Conservation (phyloP, 2,797 vertebrate species). For the Ptychadena robeensis region DNA sequence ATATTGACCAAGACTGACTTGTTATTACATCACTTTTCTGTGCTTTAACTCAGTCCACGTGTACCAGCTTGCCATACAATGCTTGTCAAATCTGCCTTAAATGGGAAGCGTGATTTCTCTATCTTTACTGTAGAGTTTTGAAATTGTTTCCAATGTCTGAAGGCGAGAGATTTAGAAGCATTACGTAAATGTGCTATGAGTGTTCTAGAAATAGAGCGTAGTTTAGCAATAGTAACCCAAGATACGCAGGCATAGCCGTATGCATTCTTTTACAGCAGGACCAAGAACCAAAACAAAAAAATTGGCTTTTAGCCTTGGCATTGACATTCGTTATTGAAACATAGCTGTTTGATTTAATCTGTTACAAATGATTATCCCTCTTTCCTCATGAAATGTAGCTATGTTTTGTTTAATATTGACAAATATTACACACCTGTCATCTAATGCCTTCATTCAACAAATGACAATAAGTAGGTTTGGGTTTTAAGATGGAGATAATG, state of each 20-base stretch:
- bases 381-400: background rate
- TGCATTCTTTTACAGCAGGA: conserved; percentile 20
- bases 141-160: conserved; percentile 47
- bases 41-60: conserved; percentile 1
- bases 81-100: conserved; percentile 31
- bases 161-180: conserved; percentile 30
- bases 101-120: conserved; percentile 39
- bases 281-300: conserved; percentile 6
- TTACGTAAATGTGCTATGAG: conserved; percentile 42
- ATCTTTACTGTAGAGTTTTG: conserved; percentile 27
- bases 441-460: background rate
- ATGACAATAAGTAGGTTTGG: background rate
- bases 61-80: conserved; percentile 20
- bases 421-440: background rate
- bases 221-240: conserved; percentile 19
- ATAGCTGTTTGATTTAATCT: background rate
- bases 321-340: background rate
- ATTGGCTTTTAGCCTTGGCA: background rate
- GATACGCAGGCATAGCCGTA: conserved; percentile 10
- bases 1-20: background rate
- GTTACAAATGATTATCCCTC: background rate
- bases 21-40: conserved; percentile 16
- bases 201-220: conserved; percentile 40
- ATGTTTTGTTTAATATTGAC: background rate
- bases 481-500: background rate